These are phyloP conservation scores for Trididemnum miniatum DNA, from an alignment of 23 tunicate species.

Conservation along the genomic window DNA sequence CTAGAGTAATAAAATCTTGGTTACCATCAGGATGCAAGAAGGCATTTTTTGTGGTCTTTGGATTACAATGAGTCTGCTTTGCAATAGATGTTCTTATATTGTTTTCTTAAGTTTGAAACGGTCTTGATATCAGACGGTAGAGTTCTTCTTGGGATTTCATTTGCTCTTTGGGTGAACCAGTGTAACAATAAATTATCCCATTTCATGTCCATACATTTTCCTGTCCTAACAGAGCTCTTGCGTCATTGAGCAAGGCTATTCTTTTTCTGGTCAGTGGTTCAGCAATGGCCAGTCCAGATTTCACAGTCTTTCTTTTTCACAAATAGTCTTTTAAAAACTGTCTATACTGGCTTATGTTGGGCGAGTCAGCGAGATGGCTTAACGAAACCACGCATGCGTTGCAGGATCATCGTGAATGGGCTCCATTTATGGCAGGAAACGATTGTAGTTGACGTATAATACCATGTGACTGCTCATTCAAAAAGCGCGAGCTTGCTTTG, in stretches of 20 bases:
- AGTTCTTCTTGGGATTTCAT: neutral
- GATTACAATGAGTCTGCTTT: neutral
- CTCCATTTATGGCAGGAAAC: too few relatives aligned
- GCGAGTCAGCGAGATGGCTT: too few relatives aligned
- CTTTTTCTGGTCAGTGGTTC: neutral
- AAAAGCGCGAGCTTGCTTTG: too few relatives aligned
- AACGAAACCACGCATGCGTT: too few relatives aligned
- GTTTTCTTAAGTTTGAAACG: neutral
- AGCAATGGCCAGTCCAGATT: neutral
- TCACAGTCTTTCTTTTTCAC: neutral
- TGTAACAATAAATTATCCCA: neutral
- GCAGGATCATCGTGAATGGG: too few relatives aligned
- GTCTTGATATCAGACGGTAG: neutral
- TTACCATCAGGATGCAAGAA: neutral
- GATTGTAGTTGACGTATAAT: too few relatives aligned
- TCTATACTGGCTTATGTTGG: too few relatives aligned
- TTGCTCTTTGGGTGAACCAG: neutral
- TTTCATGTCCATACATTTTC: neutral
- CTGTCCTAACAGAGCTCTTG: neutral
- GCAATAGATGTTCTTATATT: neutral
- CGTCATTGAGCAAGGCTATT: neutral
- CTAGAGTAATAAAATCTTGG: neutral
- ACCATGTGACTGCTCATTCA: too few relatives aligned
- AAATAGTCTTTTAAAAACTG: too few relatives aligned
- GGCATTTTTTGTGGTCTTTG: neutral